These are phyloP conservation scores for Chironomus tentans DNA, from an alignment of 2,888 invertebrate genomes.

Conservation along the genomic window DNA sequence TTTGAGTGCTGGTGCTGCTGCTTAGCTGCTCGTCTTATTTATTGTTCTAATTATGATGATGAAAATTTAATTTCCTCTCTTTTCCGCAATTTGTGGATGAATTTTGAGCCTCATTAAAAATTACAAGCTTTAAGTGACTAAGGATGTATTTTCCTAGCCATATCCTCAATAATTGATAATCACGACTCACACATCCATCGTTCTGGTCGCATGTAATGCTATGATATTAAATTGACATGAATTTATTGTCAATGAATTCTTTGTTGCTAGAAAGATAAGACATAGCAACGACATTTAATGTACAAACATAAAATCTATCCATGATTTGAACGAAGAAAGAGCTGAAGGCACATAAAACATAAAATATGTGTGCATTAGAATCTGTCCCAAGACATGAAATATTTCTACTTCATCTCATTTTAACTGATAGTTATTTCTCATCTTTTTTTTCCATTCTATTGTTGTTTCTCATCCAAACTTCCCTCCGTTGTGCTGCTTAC, in stretches of 20 bases:
- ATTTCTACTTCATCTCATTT: background rate
- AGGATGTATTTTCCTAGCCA: no score
- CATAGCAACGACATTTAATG: background rate
- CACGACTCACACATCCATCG: no score
- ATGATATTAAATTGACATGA: no score
- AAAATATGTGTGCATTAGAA: background rate
- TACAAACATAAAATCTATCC: background rate
- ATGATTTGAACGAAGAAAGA: background rate
- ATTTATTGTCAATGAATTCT: background rate
- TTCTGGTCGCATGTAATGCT: no score
- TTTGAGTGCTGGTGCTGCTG: constrained; percentile 8
- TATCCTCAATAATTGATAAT: no score
- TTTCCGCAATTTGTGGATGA: background rate
- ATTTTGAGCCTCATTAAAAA: no score
- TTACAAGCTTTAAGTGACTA: no score
- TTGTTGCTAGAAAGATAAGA: background rate
- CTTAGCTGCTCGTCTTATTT: background rate
- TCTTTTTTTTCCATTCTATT: background rate
- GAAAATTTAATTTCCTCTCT: constrained; percentile 5
- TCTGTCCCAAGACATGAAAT: background rate
- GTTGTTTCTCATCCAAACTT: background rate
- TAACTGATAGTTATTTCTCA: background rate
- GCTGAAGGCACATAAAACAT: background rate
- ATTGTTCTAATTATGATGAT: background rate
- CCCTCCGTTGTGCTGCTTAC: no score